phyloP scores from a whole-genome alignment of 2,797 vertebrate species.

The Sarcophilus harrisii region DNA sequence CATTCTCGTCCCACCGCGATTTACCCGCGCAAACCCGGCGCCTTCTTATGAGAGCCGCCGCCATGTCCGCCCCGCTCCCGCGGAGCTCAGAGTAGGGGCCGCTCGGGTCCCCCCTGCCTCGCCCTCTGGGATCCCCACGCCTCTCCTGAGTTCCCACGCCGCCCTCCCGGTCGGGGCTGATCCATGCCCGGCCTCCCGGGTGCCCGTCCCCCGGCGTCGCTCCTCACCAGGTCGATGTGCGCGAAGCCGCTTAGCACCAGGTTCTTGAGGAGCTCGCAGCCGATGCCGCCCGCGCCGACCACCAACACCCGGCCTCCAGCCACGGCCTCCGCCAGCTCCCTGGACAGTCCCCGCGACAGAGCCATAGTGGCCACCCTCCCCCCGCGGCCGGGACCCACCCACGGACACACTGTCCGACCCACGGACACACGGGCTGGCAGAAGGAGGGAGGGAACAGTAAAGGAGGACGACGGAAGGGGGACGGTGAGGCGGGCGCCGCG shows the following conservation, averaged over 20 bases:
- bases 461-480: constrained; percentile 33
- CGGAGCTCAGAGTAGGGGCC: not conserved
- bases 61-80: not conserved
- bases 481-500: constrained; percentile 56
- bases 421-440: constrained; percentile 40
- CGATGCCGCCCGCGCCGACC: constrained; percentile 97
- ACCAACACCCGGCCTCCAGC: constrained; percentile 92
- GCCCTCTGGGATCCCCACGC: not conserved
- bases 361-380: constrained; percentile 84
- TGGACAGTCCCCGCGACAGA: constrained; percentile 90
- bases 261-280: constrained; percentile 97
- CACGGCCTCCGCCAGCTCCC: constrained; percentile 92
- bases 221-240: constrained; percentile 95
- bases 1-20: not conserved
- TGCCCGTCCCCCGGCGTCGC: constrained; percentile 49
- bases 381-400: not conserved
- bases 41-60: not conserved
- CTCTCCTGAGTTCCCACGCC: not conserved
- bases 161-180: not conserved
- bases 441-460: constrained; percentile 62
- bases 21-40: not conserved
- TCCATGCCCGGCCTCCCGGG: not conserved
- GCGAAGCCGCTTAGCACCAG: constrained; percentile 96
- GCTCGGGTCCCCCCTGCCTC: not conserved
- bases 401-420: not conserved